A percentile compares a stretch with the other conserved stretches of the same genome.
Conservation (phyloP, 2,113 vertebrate species). For the Mola mola region DNA sequence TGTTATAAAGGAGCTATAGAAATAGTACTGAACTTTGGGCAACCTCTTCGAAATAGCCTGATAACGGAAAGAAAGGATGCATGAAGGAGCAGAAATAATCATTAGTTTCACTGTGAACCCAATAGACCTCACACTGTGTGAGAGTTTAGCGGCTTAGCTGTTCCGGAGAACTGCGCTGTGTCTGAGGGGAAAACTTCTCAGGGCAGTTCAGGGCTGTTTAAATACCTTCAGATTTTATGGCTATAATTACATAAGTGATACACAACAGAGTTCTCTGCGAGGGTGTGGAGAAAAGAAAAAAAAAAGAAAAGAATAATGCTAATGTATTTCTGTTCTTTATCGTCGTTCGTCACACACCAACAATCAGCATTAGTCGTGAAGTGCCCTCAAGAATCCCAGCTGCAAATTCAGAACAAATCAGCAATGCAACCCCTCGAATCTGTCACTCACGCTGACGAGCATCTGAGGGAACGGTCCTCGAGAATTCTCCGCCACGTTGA, state of each 20-base stretch:
- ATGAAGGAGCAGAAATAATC: slow-evolving; percentile 51
- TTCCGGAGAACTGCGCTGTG: slow-evolving; percentile 4
- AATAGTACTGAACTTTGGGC: slow-evolving; percentile 47
- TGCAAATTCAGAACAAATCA: slow-evolving; percentile 52
- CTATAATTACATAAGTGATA: slow-evolving; percentile 63
- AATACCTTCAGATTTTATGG: slow-evolving; percentile 45
- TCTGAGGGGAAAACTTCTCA: slow-evolving; percentile 51
- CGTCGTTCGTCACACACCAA: slow-evolving; percentile 40
- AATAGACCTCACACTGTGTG: slow-evolving; percentile 13
- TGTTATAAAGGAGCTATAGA: slow-evolving; percentile 40
- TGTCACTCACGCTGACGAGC: slow-evolving; percentile 92
- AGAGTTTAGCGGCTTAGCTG: slow-evolving; percentile 41
- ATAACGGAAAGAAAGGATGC: slow-evolving; percentile 36
- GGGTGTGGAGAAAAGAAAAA: slow-evolving; percentile 49
- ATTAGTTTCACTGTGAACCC: slow-evolving; percentile 40
- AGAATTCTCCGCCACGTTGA: slow-evolving; percentile 97
- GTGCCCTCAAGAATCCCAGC: slow-evolving; percentile 48
- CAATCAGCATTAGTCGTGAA: slow-evolving; percentile 44
- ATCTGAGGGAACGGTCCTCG: slow-evolving; percentile 95
- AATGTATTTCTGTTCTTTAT: slow-evolving; percentile 53
- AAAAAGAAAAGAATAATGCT: no score
- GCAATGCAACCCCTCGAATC: slow-evolving; percentile 20
- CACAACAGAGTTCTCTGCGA: slow-evolving; percentile 58
- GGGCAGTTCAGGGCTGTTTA: slow-evolving; percentile 38
- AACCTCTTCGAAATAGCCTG: slow-evolving; percentile 47